Base-by-base conservation (phyloP, 64 coral and sea anemone genomes). In the Actinia tenebrosa region DNA sequence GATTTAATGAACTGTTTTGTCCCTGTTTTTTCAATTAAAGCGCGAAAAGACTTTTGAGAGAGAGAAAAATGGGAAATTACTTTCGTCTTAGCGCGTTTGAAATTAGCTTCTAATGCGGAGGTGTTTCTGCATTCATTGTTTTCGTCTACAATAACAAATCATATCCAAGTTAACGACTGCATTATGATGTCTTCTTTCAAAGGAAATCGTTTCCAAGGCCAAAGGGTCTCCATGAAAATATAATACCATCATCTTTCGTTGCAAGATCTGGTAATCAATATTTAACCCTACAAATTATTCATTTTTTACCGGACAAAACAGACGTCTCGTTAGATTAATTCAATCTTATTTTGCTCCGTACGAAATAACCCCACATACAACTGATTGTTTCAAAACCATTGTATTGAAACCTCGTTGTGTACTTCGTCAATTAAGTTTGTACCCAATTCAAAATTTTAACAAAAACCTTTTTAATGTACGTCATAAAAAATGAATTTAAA, bases 41-140 rank as follows among this genome's bases (percentile, higher is more conserved):
- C 30, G 7, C 1, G 69, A 75, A 75, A 37, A 75, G 69, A 42
- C n/a, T 75, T 42, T 75, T 43, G 69, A 13, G 26, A 9, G 13
- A 2, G 25, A 75, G 15, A 75, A 75, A 37, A 15, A 75, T 75
- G 37, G 69, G 26, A 43, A 75, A 75, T 75, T 75, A 75, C 69
- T 37, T 75, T 75, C 27, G 69, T 75, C 27, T 14, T 42, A 42
- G 69, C 22, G 64, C n/a, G 64, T 69, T 69, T 75, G 15, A 75
- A 75, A 75, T 75, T 75, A 75, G 69, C 69, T 25, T 17, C 10
- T 43, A 75, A 66, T n/a, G 69, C 69, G 69, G 69, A 75, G 69
- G 69, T 75, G 69, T 37, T 75, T 75, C 13, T 42, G n/a, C 2
- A 15, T 11, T 25, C 10, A 69, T 69, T 75, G 69, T 75, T 42